These are phyloP conservation scores for Schizothorax lantsangensis DNA, from an alignment of 2,797 vertebrate species.

Conservation along the genomic window DNA sequence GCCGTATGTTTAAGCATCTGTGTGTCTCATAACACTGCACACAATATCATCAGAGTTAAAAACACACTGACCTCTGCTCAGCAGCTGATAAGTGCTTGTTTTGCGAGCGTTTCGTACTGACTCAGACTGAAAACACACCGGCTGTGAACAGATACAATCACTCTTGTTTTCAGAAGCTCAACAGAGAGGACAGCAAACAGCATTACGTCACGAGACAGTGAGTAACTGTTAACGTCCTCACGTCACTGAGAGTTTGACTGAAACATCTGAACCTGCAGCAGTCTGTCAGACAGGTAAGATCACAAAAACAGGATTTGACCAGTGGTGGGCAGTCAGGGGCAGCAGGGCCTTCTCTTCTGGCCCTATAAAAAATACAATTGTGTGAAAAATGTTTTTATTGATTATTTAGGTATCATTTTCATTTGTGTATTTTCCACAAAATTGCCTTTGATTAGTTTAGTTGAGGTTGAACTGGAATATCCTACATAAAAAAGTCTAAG, in stretches of 20 bases:
- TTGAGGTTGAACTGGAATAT: too few relatives aligned
- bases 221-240: background rate
- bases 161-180: slow-evolving; percentile 9
- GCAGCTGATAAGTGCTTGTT: slow-evolving; percentile 14
- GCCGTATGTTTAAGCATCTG: background rate
- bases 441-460: too few relatives aligned
- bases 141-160: slow-evolving; percentile 8
- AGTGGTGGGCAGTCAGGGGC: too few relatives aligned
- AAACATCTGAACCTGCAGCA: background rate
- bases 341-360: too few relatives aligned
- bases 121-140: slow-evolving; percentile 7
- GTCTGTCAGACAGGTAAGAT: background rate
- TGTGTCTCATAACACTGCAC: background rate
- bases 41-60: background rate
- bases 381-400: too few relatives aligned
- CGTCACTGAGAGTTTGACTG: background rate
- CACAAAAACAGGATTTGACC: background rate
- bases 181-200: slow-evolving; percentile 10
- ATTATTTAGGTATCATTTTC: too few relatives aligned
- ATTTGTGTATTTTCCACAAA: too few relatives aligned
- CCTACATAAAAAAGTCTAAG: too few relatives aligned
- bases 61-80: background rate
- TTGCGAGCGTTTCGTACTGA: background rate
- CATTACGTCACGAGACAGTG: background rate
- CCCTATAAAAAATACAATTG: too few relatives aligned